A percentile compares a stretch with the other conserved stretches of the same genome.
Evolutionary conservation across 2,113 vertebrate genomes (phyloP).

Genomic region (Mungos mungo): DNA sequence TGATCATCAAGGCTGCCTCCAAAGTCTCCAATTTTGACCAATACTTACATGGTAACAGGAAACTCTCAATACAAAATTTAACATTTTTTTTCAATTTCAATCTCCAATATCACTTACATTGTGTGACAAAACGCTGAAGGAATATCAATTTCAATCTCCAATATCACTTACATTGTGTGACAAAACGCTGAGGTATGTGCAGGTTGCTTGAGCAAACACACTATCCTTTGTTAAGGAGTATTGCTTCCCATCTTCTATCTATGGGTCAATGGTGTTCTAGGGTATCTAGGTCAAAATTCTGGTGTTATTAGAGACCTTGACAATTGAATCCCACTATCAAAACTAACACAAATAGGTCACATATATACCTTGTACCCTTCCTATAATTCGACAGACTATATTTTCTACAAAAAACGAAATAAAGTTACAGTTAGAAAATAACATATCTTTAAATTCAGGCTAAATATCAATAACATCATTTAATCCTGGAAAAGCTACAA

Average conservation of each 20-base stretch:
- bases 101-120: neutral
- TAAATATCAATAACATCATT: neutral
- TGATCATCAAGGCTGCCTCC: neutral
- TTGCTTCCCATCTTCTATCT: neutral
- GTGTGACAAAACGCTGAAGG: neutral
- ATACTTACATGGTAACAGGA: neutral
- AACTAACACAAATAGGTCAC: neutral
- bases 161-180: neutral
- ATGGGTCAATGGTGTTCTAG: neutral
- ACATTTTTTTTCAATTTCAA: neutral
- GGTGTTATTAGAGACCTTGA: neutral
- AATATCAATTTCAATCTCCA: neutral
- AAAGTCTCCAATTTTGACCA: neutral
- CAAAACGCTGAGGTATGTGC: neutral
- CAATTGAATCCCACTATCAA: neutral
- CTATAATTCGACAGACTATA: neutral
- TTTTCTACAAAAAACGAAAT: neutral
- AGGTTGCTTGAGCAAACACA: neutral
- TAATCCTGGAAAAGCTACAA: neutral
- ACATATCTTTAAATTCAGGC: neutral
- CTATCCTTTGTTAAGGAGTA: neutral
- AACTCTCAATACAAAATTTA: neutral
- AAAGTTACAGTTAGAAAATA: neutral
- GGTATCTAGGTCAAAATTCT: neutral
- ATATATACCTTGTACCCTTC: neutral